Percentiles rank a stretch among this genome's conserved stretches.
Conservation (phyloP, 2,888 invertebrate genomes). For the Dyspetes luteomarginatus region DNA sequence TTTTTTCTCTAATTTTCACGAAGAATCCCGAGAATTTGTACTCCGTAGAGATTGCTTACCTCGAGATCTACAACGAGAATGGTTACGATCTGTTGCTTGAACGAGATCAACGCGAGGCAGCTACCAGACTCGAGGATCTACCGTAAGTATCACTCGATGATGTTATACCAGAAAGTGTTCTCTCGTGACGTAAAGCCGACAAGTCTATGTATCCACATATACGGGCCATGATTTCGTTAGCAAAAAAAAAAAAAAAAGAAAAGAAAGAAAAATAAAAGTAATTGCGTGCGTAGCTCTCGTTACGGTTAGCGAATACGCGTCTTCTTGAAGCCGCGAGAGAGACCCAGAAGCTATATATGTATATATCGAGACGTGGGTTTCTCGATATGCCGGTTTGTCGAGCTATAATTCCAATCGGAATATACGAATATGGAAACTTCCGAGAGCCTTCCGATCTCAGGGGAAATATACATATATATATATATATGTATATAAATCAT, state of each 20-base stretch:
- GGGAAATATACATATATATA: background rate
- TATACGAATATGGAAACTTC: constrained; percentile 52
- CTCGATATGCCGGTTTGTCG: constrained; percentile 56
- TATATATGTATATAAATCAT: background rate
- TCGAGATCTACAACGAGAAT: constrained; percentile 86
- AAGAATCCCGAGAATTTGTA: constrained; percentile 80
- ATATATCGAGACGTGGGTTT: constrained; percentile 33
- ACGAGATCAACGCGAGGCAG: constrained; percentile 77
- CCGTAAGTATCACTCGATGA: constrained; percentile 81
- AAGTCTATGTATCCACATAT: constrained; percentile 17
- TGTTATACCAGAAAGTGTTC: constrained; percentile 19
- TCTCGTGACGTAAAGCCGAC: constrained; percentile 32
- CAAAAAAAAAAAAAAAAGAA: no score
- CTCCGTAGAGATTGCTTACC: constrained; percentile 84
- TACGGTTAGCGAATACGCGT: constrained; percentile 44
- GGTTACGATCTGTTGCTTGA: constrained; percentile 84
- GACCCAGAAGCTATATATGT: constrained; percentile 18
- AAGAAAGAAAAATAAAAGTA: constrained; percentile 59
- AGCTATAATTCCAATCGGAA: constrained; percentile 51
- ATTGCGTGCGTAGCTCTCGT: constrained; percentile 55
- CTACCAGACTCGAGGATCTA: constrained; percentile 83
- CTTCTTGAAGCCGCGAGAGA: constrained; percentile 1
- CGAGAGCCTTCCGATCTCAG: constrained; percentile 10
- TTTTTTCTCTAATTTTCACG: constrained; percentile 31
- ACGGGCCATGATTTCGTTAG: constrained; percentile 61